Evolutionary conservation across 2,888 invertebrate species (phyloP), one percentile per base, ranked within the genome.

Genomic region (Luperina testacea): DNA sequence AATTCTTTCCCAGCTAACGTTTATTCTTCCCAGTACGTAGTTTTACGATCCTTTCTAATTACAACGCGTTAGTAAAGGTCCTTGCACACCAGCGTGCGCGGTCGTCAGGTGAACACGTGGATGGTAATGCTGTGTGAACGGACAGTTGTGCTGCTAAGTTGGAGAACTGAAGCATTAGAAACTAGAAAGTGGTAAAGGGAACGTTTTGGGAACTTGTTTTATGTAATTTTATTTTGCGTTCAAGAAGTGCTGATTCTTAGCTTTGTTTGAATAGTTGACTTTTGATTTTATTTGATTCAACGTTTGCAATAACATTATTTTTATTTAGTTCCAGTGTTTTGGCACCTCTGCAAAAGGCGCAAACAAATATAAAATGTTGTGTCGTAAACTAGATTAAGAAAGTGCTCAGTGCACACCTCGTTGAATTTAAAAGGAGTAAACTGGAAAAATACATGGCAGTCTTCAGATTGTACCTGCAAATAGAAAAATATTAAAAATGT

Each of bases 41-140:
- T 89, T 89, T 88, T 89, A 88, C 81, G 87, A 82, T 72, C 73
- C 70, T 71, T 88, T 82, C 88, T 89, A 88, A 88, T 89, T 88
- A 88, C 86, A 81, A 81, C 82, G 75, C 45, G 73, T 75, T 64
- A 67, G 68, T 85, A 72, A 85, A 64, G 80, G 9, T 61, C 17
- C 13, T n/a, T 24, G 0, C 38, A 80, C 17, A 79, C 53, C 24
- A 13, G 5, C n/a, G 51, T 67, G 48, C 15, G n/a, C 0, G 8
- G 45, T 45, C 32, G 17, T 42, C 51, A 20, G n/a, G 5, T 45
- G n/a, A 45, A 32, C 4, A 15, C 6, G 11, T 38, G 9, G 9
- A 17, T 38, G 0, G 61, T 0, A 24, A 61, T 3, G 4, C 4
- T 24, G 9, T 15, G 0, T 17, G 13, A 57, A 42, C 15, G 3